A percentile compares a stretch with the other conserved stretches of the same genome.
Conservation (phyloP, 53 echinoderm and acorn worm species). For the Temnopleurus reevesii region DNA sequence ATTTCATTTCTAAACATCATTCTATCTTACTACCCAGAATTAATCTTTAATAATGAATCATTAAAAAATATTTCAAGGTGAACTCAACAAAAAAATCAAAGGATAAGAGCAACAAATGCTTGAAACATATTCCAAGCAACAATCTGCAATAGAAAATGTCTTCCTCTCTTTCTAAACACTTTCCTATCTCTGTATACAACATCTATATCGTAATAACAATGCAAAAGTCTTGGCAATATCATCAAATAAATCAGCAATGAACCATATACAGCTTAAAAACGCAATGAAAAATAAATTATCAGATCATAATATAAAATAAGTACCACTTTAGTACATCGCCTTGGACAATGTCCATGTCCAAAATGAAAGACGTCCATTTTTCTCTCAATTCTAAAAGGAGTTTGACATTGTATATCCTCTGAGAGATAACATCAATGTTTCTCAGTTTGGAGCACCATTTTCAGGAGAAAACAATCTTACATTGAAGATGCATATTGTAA, state of each 20-base stretch:
- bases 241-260: neutral
- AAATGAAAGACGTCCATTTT: slow-evolving; percentile 15
- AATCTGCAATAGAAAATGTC: too few species aligned
- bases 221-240: neutral
- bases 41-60: too few species aligned
- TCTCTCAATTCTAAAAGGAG: neutral
- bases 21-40: too few species aligned
- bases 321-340: slow-evolving; percentile 25
- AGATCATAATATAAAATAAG: slow-evolving; percentile 5
- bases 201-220: neutral
- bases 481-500: too few species aligned
- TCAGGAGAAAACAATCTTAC: too few species aligned
- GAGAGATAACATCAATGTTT: neutral
- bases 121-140: too few species aligned
- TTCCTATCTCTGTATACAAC: neutral
- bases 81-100: too few species aligned
- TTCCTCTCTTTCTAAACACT: too few species aligned
- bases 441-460: too few species aligned
- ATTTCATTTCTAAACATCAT: too few species aligned
- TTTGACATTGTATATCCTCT: neutral
- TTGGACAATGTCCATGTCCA: slow-evolving; percentile 18
- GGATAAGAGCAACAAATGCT: too few species aligned
- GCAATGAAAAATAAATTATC: slow-evolving; percentile 22
- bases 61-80: too few species aligned
- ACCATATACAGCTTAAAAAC: slow-evolving; percentile 33